Evolutionary conservation across 2,888 invertebrate genomes (phyloP).

Genomic region (Augiades crinisus): DNA sequence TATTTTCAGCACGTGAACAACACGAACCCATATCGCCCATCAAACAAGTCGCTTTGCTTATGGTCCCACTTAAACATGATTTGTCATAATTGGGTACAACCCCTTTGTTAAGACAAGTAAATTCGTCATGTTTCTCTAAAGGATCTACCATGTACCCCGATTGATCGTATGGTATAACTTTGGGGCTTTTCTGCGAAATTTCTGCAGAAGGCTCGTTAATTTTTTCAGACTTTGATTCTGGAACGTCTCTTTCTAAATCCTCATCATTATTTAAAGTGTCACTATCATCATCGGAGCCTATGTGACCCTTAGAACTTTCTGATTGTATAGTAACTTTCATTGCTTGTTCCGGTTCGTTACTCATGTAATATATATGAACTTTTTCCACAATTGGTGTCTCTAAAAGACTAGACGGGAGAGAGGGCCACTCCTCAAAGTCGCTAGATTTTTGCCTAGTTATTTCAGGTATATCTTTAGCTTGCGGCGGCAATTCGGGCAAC

Average conservation of each 20-base stretch:
- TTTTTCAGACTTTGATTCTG: conserved; percentile 71
- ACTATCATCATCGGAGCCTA: conserved; percentile 86
- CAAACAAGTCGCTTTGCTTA: conserved; percentile 70
- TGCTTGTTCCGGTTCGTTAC: conserved; percentile 88
- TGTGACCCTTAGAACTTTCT: conserved; percentile 85
- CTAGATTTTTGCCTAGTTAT: conserved; percentile 74
- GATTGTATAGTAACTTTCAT: conserved; percentile 86
- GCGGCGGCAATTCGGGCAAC: conserved; percentile 86
- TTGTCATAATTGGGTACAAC: conserved; percentile 73
- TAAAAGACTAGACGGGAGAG: conserved; percentile 87
- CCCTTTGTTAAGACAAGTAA: conserved; percentile 59
- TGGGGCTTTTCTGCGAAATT: conserved; percentile 55
- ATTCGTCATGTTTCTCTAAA: conserved; percentile 63
- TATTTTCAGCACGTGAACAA: conserved; percentile 66
- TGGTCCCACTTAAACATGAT: conserved; percentile 71
- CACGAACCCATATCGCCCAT: conserved; percentile 72
- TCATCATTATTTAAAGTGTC: conserved; percentile 85
- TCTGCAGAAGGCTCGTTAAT: conserved; percentile 45
- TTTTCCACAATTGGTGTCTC: conserved; percentile 88
- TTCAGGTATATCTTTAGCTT: conserved; percentile 54
- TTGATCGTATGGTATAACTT: conserved; percentile 72
- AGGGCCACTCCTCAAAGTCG: conserved; percentile 91
- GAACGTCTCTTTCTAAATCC: conserved; percentile 79
- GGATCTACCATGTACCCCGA: conserved; percentile 78
- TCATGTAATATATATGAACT: conserved; percentile 90